These are phyloP conservation scores for Coracopsis vasa DNA, from an alignment of 2,113 vertebrate species.

Conservation along the genomic window DNA sequence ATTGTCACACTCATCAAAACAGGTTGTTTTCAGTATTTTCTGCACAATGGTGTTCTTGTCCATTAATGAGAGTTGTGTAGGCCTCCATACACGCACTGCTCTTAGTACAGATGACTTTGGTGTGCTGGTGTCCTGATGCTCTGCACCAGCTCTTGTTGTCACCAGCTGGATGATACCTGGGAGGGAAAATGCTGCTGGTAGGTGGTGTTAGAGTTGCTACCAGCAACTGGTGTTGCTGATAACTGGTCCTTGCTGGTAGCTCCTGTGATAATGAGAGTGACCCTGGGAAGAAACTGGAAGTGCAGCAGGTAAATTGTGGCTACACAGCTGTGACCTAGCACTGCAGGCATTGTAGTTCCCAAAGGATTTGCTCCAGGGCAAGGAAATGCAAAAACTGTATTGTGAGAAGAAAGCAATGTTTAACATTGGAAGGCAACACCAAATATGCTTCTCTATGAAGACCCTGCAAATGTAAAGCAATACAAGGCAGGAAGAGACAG, in stretches of 20 bases:
- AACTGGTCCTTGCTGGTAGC: background rate
- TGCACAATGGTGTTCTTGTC: background rate
- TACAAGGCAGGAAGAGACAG: background rate
- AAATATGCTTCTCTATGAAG: background rate
- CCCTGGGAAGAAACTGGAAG: background rate
- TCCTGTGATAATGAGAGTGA: background rate
- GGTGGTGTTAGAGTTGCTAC: no score
- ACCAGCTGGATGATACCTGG: background rate
- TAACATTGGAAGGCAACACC: background rate
- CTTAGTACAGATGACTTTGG: fast-evolving
- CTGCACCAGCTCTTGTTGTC: background rate
- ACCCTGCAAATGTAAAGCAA: background rate
- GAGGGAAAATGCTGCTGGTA: background rate
- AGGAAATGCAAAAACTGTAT: background rate
- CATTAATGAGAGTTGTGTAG: background rate
- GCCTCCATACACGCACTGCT: fast-evolving
- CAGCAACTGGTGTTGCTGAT: background rate
- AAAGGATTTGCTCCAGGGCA: background rate
- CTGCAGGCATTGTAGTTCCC: background rate
- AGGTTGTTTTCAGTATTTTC: background rate
- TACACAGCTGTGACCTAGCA: background rate
- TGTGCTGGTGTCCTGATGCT: background rate
- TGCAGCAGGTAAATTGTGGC: background rate
- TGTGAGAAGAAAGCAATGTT: background rate
- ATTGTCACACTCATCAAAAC: background rate